Base-by-base conservation (phyloP, 2,888 invertebrate species). In the Lasioglossum zephyrum region DNA sequence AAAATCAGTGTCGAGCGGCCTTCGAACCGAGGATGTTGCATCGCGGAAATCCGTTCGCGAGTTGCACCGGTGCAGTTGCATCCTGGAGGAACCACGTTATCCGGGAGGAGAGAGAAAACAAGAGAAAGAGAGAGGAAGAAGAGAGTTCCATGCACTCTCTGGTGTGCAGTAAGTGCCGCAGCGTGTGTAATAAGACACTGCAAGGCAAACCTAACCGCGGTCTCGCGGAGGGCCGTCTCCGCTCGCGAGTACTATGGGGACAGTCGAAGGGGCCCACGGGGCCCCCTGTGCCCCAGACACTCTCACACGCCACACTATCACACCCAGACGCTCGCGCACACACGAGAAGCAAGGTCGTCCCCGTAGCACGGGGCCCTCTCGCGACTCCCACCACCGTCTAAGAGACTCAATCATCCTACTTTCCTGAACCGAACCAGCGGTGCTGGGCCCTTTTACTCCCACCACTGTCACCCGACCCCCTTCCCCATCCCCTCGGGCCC, bases 101-200 rank as follows among this genome's bases (percentile, higher is more conserved):
- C 84, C 70, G n/a, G 0, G 63, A 63, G 1, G 6, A 31, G 26
- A 13, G 63, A 31, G 63, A 31, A 6, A 26, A 36, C 16, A 0
- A 31, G 31, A 8, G 63, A 31, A 16, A 13, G 26, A 26, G 13
- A 26, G 13, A 9, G 36, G 66, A 18, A 22, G 22, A 36, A n/a
- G 77, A 39, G 53, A 36, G 82, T 31, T 81, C 76, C 84, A 73
- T 80, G 74, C 85, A 72, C 74, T 47, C 72, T 63, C 31, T 57
- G 79, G 88, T 86, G 89, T 87, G 78, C 86, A 69, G 74, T 86
- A 90, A 91, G 89, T 84, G 90, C 85, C 84, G 91, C 90, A 86
- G 88, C 92, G 91, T 90, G 90, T 86, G 92, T 92, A 91, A 92
- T 91, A 91, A 92, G 92, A 90, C 90, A 92, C 91, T 91, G 92